Evolutionary conservation across 2,113 vertebrate genomes (phyloP).

Genomic region (Rhizomys pruinosus): DNA sequence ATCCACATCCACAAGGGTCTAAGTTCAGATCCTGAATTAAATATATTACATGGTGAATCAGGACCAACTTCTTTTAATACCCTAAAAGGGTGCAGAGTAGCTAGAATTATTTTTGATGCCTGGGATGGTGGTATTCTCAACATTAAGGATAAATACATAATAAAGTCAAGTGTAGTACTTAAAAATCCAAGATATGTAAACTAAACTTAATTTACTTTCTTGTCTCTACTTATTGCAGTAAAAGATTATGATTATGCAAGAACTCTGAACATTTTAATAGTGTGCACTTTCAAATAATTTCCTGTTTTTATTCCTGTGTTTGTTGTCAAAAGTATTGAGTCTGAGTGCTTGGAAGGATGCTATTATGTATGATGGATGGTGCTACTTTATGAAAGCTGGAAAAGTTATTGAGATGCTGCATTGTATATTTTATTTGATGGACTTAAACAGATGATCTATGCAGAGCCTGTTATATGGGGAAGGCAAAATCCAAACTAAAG

Average conservation of each 20-base stretch:
- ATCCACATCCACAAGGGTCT: neutral
- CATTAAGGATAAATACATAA: neutral
- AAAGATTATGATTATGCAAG: neutral
- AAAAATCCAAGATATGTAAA: neutral
- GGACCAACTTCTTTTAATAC: neutral
- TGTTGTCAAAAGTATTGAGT: constrained; percentile 45
- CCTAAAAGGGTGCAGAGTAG: neutral
- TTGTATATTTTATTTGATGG: constrained; percentile 54
- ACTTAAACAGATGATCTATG: constrained; percentile 72
- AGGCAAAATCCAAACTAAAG: neutral
- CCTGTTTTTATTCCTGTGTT: constrained; percentile 48
- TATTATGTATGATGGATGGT: constrained; percentile 68
- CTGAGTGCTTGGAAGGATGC: constrained; percentile 27
- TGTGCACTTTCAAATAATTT: constrained; percentile 46
- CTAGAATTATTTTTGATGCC: neutral
- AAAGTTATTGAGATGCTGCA: constrained; percentile 65
- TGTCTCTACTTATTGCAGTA: neutral
- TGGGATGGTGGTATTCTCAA: neutral
- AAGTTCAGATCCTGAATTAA: neutral
- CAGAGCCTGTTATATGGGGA: neutral
- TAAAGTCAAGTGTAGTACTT: neutral
- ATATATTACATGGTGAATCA: neutral
- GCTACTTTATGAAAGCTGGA: constrained; percentile 11
- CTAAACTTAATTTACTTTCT: neutral
- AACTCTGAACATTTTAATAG: neutral